A percentile compares a stretch with the other conserved stretches of the same genome.
Conservation (phyloP, 2,797 vertebrate species). For the Sebastes hubbsi region DNA sequence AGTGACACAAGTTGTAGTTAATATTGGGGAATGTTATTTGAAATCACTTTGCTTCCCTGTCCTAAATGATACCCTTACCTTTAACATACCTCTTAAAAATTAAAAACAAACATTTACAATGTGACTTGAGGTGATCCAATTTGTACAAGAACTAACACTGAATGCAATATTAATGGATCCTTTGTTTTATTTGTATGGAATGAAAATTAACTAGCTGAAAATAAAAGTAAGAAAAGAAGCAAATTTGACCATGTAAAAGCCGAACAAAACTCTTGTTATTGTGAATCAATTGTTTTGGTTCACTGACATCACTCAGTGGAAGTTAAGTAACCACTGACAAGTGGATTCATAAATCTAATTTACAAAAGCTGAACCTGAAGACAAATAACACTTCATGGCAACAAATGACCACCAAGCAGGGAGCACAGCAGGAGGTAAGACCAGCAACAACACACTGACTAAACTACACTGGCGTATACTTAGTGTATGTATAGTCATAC, state of each 20-base stretch:
- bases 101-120: not conserved
- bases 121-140: too few relatives aligned
- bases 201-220: not conserved
- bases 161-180: not conserved
- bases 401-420: not conserved
- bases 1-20: not conserved
- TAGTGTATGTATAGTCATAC: not conserved
- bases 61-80: not conserved
- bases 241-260: not conserved
- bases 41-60: not conserved
- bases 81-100: not conserved
- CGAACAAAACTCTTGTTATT: not conserved
- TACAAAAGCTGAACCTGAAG: not conserved
- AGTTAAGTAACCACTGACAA: not conserved
- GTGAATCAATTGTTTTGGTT: not conserved
- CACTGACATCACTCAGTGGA: not conserved
- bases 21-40: not conserved
- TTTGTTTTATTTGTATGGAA: not conserved
- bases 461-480: not conserved
- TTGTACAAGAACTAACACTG: not conserved
- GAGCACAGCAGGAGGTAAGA: not conserved
- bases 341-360: not conserved
- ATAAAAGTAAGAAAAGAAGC: not conserved
- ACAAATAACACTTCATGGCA: not conserved
- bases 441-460: not conserved